Conservation (phyloP, 2,797 vertebrate genomes). For the Lateolabrax maculatus region DNA sequence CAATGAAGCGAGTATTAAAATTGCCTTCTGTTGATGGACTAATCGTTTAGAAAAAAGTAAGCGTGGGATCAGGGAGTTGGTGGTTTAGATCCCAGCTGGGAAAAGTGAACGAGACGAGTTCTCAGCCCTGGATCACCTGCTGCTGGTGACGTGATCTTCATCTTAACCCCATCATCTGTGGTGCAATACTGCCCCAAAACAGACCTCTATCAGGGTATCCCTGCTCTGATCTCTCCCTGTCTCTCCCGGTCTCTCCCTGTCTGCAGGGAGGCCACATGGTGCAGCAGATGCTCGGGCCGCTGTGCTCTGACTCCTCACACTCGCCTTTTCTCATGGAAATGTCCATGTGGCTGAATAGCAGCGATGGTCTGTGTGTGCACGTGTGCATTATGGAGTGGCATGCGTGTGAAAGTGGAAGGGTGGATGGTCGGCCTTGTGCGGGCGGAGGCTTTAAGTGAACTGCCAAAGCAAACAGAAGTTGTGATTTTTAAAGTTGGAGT, state of each 20-base stretch:
- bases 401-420: slow-evolving; percentile 31
- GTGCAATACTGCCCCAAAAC: neutral
- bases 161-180: neutral
- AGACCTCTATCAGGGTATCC: slow-evolving; percentile 6
- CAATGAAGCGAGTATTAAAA: neutral
- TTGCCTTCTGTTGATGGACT: neutral
- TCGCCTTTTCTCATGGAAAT: slow-evolving; percentile 84
- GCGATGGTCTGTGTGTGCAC: slow-evolving; percentile 48
- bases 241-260: neutral
- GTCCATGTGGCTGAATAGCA: slow-evolving; percentile 72
- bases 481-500: neutral
- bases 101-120: slow-evolving; percentile 14
- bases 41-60: no score
- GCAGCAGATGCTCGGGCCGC: slow-evolving; percentile 81
- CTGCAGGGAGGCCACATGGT: slow-evolving; percentile 57
- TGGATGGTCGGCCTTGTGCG: slow-evolving; percentile 10
- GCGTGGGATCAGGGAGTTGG: slow-evolving; percentile 26
- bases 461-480: neutral
- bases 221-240: slow-evolving; percentile 10
- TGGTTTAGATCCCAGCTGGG: slow-evolving; percentile 49
- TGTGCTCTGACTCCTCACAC: slow-evolving; percentile 67
- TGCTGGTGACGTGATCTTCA: slow-evolving; percentile 28
- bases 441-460: slow-evolving; percentile 1
- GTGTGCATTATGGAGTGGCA: slow-evolving; percentile 37
- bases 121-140: slow-evolving; percentile 59